Conservation (phyloP, 2,888 invertebrate species). For the Synanthedon vespiformis region DNA sequence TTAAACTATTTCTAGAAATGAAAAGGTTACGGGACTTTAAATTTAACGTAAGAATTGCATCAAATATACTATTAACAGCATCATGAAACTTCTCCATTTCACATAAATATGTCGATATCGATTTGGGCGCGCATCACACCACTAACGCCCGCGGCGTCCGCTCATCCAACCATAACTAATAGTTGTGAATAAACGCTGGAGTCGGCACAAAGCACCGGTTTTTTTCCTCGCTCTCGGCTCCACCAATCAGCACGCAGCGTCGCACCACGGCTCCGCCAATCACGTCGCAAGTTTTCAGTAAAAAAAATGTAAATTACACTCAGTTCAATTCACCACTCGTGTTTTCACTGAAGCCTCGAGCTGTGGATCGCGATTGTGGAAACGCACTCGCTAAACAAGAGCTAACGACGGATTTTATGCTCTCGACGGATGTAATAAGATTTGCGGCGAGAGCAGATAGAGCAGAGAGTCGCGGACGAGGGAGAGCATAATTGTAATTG, state of each 20-base stretch:
- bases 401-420: constrained; percentile 19
- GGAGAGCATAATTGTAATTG: constrained; percentile 47
- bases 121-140: constrained; percentile 12
- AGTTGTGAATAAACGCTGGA: constrained; percentile 59
- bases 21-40: too few relatives aligned
- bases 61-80: too few relatives aligned
- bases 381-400: constrained; percentile 3
- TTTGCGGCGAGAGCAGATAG: constrained; percentile 3
- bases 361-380: constrained; percentile 44
- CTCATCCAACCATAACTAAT: constrained; percentile 64
- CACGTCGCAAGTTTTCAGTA: constrained; percentile 32
- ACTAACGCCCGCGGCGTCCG: constrained; percentile 27
- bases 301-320: constrained; percentile 59
- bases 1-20: too few relatives aligned
- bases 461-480: constrained; percentile 5
- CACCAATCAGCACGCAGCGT: constrained; percentile 42
- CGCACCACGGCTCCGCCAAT: constrained; percentile 43
- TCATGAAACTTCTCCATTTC: too few relatives aligned
- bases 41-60: too few relatives aligned
- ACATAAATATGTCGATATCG: background rate
- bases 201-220: constrained; percentile 52
- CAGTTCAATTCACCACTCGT: constrained; percentile 42
- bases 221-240: constrained; percentile 30
- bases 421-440: constrained; percentile 17
- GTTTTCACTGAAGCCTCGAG: constrained; percentile 44